Conservation (phyloP, 2,113 vertebrate species). For the Chlamydotis undulata region DNA sequence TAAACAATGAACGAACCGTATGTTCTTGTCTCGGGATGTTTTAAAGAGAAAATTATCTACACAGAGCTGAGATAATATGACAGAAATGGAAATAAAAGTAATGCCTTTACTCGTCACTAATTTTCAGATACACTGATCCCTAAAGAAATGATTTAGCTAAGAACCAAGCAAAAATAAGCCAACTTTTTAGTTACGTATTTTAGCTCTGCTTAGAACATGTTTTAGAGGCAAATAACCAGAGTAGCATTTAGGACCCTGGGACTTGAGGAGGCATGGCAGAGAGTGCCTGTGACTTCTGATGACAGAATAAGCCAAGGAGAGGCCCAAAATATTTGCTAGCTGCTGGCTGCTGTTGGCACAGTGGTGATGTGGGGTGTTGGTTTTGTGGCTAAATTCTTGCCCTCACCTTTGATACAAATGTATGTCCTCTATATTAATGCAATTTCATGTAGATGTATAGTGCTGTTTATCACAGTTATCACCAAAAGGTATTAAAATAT, state of each 20-base stretch:
- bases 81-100: slow-evolving; percentile 9
- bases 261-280: neutral
- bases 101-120: neutral
- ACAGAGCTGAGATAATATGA: neutral
- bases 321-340: neutral
- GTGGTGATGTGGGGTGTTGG: rapidly evolving
- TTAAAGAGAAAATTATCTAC: slow-evolving; percentile 15
- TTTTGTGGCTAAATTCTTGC: neutral
- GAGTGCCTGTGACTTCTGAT: neutral
- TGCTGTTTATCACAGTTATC: neutral
- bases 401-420: neutral
- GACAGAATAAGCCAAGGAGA: neutral
- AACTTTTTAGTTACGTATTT: neutral
- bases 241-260: neutral
- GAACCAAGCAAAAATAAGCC: neutral
- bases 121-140: neutral
- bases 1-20: slow-evolving; percentile 13
- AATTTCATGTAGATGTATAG: neutral
- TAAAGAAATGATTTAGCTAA: neutral
- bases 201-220: neutral
- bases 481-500: neutral
- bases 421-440: neutral
- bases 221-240: neutral
- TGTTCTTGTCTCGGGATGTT: neutral
- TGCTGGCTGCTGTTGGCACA: neutral